A percentile compares a stretch with the other conserved stretches of the same genome.
Evolutionary conservation across 2,888 invertebrate genomes (phyloP).

Genomic region (Laspeyria flexula): DNA sequence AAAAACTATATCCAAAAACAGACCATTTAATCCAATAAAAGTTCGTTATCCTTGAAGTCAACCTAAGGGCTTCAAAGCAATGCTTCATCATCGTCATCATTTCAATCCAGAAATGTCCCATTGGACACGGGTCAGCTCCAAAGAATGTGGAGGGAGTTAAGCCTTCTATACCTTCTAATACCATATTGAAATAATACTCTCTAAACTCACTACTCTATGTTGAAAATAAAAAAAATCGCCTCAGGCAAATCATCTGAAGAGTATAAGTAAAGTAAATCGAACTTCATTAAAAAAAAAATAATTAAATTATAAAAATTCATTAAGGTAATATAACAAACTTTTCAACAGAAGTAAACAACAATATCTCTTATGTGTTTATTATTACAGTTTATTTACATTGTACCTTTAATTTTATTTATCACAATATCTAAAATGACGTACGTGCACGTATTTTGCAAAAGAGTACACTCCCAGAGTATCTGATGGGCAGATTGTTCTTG

Average conservation of each 20-base stretch:
- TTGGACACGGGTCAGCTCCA: too few species aligned
- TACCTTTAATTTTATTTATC: conserved; percentile 21
- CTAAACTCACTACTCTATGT: conserved; percentile 48
- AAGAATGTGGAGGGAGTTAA: too few species aligned
- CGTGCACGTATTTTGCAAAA: too few species aligned
- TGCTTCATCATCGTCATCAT: too few species aligned
- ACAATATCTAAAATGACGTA: conserved; percentile 18
- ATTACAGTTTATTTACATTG: conserved; percentile 14
- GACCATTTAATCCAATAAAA: too few species aligned
- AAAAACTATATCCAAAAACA: too few species aligned
- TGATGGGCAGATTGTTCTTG: too few species aligned
- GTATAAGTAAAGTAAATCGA: conserved; percentile 64
- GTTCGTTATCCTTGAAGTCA: too few species aligned
- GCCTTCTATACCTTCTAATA: too few species aligned
- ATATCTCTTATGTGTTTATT: conserved; percentile 1
- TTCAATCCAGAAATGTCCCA: too few species aligned
- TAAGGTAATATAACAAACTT: conserved; percentile 64
- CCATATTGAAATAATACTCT: conserved; percentile 5
- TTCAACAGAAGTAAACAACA: conserved; percentile 15
- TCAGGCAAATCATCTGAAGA: conserved; percentile 58
- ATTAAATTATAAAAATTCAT: conserved; percentile 81
- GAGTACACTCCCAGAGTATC: too few species aligned
- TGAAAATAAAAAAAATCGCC: conserved; percentile 65
- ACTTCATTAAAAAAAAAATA: conserved; percentile 58
- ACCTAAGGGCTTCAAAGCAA: too few species aligned